Evolutionary conservation across 2,113 vertebrate genomes (phyloP).

Genomic region (Phyllostomus discolor): DNA sequence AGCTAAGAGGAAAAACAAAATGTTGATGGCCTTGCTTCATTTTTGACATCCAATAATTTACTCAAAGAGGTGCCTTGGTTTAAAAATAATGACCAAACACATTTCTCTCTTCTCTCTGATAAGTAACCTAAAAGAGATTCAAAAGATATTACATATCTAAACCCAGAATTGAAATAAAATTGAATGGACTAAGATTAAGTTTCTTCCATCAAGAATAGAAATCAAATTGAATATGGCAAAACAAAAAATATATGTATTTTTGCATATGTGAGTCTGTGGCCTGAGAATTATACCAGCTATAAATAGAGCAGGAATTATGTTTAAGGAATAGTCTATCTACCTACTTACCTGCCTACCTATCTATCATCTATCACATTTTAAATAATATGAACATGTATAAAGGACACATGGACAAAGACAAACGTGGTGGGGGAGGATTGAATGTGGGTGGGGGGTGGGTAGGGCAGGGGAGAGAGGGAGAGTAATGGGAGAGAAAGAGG

Average conservation of each 20-base stretch:
- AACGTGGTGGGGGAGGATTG: no score
- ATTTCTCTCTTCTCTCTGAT: not conserved
- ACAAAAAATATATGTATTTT: not conserved
- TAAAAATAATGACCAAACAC: not conserved
- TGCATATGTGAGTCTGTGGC: not conserved
- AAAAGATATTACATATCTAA: not conserved
- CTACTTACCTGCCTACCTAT: not conserved
- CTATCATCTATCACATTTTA: not conserved
- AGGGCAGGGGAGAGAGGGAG: no score
- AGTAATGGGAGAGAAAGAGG: no score
- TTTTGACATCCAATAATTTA: not conserved
- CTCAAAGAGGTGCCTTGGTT: not conserved
- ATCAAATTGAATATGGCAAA: not conserved
- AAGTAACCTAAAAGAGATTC: not conserved
- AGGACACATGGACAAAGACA: no score
- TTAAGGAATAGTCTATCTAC: not conserved
- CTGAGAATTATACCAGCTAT: not conserved
- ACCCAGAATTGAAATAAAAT: not conserved
- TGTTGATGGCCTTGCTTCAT: not conserved
- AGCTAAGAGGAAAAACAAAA: not conserved
- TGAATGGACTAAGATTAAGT: not conserved
- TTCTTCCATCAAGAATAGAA: not conserved
- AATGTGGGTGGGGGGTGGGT: no score
- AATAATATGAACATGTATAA: no score
- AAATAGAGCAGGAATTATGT: not conserved